Base-by-base conservation (phyloP, 2,797 vertebrate genomes). In the Mormyrops boulengeri region DNA sequence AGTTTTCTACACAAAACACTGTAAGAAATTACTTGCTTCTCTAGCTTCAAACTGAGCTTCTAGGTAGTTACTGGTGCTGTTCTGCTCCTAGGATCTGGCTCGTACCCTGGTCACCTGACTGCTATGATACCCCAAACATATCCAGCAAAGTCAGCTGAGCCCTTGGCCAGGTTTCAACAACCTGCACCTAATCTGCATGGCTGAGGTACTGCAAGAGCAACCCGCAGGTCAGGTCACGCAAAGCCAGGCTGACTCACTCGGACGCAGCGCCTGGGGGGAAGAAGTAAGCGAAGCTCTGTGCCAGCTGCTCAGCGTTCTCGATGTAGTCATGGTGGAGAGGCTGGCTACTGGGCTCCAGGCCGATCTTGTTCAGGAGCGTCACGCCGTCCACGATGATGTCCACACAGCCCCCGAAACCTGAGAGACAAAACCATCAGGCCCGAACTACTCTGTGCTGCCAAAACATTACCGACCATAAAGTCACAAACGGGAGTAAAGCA, bases 391-490 rank as follows among this genome's bases (percentile, higher is more conserved):
- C 96, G 17, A 97, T 94, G 77, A 97, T 93, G 92, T 97, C 97
- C 69, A 97, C 96, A 88, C 97, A 97, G 38, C 97, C 97, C 7
- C 97, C 97, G 90, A 97, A 97, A 88, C 97, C 97, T 97, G 92
- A 4, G 4, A 12, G 0, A 88, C 55, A 60, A 49, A 17, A 82
- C 1, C 26, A 22, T 44, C 44, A 22, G 66, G 4, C 5, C 3
- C n/a, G n/a, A 73, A 11, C 12, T 41, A 1, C 30, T 34, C 60
- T 34, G 9, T 26, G 53, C 1, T 26, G 91, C 91, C 52, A 0
- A 19, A 1, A 57, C 82, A 53, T 55, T 89, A 69, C 66, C 8
- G 8, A 62, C 7, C 60, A 11, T 8, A 73, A 4, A 38, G 12
- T 38, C 66, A 69, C 26, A 34, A 69, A 30, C 26, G 4, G 62